Conservation (phyloP, 1,140 invertebrate genomes). For the Cephus cinctus region DNA sequence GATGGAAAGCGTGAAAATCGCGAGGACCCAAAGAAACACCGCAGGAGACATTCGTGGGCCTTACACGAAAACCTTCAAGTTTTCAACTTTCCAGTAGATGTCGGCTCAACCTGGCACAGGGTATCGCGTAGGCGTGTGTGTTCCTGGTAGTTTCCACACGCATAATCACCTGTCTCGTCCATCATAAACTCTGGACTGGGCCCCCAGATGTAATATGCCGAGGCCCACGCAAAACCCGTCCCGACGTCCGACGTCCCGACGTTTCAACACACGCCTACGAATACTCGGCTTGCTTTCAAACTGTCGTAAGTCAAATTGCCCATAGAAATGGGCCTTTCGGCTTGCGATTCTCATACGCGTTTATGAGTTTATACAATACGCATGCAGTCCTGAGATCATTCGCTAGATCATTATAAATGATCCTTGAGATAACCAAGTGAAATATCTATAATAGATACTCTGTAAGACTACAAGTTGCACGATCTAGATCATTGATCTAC, state of each 20-base stretch:
- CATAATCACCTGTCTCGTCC: conserved; percentile 56
- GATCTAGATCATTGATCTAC: no score
- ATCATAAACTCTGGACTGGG: conserved; percentile 43
- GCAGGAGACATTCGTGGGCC: conserved; percentile 6
- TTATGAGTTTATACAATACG: no score
- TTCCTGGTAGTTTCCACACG: conserved; percentile 48
- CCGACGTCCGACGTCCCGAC: conserved; percentile 48
- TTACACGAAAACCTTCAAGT: not conserved
- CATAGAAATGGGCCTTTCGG: no score
- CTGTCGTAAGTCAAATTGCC: conserved; percentile 54
- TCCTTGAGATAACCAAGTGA: no score
- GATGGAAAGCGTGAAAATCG: conserved; percentile 19
- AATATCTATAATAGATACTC: no score
- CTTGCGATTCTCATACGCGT: no score
- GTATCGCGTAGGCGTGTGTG: conserved; percentile 12
- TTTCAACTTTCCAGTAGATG: conserved; percentile 19
- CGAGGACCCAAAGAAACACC: not conserved
- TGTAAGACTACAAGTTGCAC: no score
- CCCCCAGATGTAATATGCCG: conserved; percentile 50
- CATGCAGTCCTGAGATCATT: no score
- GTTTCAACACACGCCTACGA: conserved; percentile 55
- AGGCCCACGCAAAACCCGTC: conserved; percentile 52
- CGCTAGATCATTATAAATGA: no score
- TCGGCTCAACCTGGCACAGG: conserved; percentile 19
- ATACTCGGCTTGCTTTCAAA: conserved; percentile 51